A percentile compares a stretch with the other conserved stretches of the same genome.
Evolutionary conservation across 2,113 vertebrate genomes (phyloP).

Genomic region (Lepus timidus): DNA sequence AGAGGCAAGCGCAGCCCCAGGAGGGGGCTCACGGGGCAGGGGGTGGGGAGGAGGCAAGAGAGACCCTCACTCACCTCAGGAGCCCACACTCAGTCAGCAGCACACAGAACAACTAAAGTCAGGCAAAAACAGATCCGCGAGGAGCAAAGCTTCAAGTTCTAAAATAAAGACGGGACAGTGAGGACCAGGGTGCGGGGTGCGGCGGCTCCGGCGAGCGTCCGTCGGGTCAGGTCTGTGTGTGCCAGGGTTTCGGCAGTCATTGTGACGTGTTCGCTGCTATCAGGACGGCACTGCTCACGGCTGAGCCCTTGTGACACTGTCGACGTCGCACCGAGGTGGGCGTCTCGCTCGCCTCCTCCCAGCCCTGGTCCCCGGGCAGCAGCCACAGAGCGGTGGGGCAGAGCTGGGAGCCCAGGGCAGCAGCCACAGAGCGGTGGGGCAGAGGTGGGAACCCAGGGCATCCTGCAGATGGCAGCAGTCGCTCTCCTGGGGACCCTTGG

Average conservation of each 20-base stretch:
- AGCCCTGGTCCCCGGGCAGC: not conserved
- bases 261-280: not conserved
- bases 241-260: not conserved
- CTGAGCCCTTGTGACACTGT: not conserved
- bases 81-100: not conserved
- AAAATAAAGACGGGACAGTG: not conserved
- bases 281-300: not conserved
- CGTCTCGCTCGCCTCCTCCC: not conserved
- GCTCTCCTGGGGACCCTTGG: not conserved
- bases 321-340: fast-evolving
- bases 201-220: fast-evolving
- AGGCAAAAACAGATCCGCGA: not conserved
- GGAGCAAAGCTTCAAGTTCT: not conserved
- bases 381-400: fast-evolving
- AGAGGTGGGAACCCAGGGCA: too few species aligned
- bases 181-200: not conserved
- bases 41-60: not conserved
- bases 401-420: too few species aligned
- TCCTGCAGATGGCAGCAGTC: not conserved
- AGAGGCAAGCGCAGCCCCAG: not conserved
- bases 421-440: too few species aligned
- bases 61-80: too few species aligned
- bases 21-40: not conserved
- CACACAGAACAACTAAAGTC: too few species aligned
- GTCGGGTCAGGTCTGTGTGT: not conserved